These are phyloP conservation scores for Harpagifer antarcticus DNA, from an alignment of 2,797 vertebrate genomes.

Conservation along the genomic window DNA sequence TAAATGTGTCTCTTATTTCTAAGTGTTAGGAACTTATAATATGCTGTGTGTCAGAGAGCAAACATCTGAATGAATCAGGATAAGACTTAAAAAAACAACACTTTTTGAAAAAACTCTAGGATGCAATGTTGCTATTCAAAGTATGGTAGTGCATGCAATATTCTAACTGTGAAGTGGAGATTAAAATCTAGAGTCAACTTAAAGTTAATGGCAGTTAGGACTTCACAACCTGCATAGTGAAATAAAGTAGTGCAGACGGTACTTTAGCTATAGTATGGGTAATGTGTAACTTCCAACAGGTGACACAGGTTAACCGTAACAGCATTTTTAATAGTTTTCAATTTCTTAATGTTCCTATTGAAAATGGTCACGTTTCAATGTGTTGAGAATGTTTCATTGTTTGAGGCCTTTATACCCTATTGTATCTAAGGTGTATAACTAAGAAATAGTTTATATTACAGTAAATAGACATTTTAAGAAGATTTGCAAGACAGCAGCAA, in stretches of 20 bases:
- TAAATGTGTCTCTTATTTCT: too few species aligned
- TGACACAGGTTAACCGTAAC: neutral
- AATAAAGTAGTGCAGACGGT: neutral
- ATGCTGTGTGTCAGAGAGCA: too few species aligned
- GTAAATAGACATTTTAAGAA: neutral
- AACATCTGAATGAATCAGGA: too few species aligned
- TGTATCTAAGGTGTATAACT: neutral
- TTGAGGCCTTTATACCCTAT: too few species aligned
- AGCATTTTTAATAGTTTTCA: neutral
- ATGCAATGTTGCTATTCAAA: too few species aligned
- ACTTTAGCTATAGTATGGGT: neutral
- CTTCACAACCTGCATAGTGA: neutral
- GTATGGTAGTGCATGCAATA: neutral
- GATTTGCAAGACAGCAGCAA: neutral
- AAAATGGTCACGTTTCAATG: neutral
- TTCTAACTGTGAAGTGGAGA: neutral
- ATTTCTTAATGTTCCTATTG: neutral
- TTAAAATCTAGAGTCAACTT: neutral
- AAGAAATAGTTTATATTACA: neutral
- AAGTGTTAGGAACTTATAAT: too few species aligned
- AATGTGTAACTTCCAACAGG: neutral
- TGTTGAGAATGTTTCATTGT: too few species aligned
- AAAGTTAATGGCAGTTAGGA: neutral
- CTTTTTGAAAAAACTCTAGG: too few species aligned
- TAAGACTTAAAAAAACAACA: too few species aligned